Evolutionary conservation across 92 coral and sea anemone genomes (phyloP).

Genomic region (Ricordea florida): DNA sequence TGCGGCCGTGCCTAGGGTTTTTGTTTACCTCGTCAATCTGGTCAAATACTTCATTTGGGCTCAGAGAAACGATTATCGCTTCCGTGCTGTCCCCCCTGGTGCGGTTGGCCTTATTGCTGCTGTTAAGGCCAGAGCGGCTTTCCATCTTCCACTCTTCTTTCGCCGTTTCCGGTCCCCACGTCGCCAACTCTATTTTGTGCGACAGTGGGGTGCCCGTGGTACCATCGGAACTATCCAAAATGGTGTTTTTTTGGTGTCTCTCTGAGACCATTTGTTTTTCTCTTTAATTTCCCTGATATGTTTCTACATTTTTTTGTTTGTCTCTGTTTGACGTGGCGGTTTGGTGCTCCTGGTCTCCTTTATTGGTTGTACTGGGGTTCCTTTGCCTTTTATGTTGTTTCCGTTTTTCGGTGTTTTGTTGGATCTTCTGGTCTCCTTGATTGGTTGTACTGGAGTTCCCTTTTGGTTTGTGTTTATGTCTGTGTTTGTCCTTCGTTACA

Average conservation of each 20-base stretch:
- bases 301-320: too few species aligned
- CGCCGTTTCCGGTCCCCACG: background rate
- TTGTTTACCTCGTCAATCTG: background rate
- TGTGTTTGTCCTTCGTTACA: background rate
- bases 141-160: background rate
- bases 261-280: background rate
- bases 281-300: background rate
- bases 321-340: too few species aligned
- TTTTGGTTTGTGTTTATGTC: background rate
- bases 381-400: too few species aligned
- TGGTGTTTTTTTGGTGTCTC: background rate
- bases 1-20: background rate
- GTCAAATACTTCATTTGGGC: constrained; percentile 8
- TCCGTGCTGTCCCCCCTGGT: background rate
- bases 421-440: too few species aligned
- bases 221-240: background rate
- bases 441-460: background rate
- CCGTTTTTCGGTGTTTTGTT: background rate
- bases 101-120: background rate
- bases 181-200: background rate
- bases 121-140: background rate
- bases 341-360: too few species aligned
- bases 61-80: constrained; percentile 10
- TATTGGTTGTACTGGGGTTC: too few species aligned
- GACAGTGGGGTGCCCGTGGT: background rate